phyloP scores from a whole-genome alignment of 2,888 invertebrate species.

The Tubulanus polymorphus region DNA sequence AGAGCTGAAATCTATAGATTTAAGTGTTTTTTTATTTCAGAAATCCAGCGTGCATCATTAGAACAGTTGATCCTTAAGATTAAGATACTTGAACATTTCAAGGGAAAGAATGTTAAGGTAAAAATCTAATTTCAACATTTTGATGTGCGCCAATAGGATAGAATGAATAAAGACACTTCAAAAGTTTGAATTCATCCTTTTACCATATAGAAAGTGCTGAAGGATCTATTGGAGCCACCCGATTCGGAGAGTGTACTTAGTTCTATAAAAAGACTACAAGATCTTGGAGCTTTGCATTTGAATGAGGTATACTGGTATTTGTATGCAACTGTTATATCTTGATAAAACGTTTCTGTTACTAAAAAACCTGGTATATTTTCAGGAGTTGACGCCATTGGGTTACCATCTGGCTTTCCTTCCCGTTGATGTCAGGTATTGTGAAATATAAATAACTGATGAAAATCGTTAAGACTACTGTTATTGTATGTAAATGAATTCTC shows the following conservation, averaged over 20 bases:
- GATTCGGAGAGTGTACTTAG: conserved; percentile 63
- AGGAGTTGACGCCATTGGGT: conserved; percentile 82
- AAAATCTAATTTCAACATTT: background rate
- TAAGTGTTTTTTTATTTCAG: conserved; percentile 59
- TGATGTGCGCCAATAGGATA: too few relatives aligned
- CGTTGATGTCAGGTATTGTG: conserved; percentile 62
- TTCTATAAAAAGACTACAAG: conserved; percentile 59
- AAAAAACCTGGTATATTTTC: conserved; percentile 16
- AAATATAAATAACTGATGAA: too few relatives aligned
- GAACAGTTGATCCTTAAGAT: conserved; percentile 79
- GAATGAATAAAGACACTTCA: too few relatives aligned
- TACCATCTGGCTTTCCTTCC: conserved; percentile 83
- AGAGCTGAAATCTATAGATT: background rate
- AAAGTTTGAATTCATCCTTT: background rate
- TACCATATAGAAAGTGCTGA: conserved; percentile 33
- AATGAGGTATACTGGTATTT: background rate
- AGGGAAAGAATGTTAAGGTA: conserved; percentile 29
- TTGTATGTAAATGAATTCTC: too few relatives aligned
- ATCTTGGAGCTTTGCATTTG: conserved; percentile 44
- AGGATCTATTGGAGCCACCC: conserved; percentile 66
- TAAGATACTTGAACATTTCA: conserved; percentile 57
- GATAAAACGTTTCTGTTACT: background rate
- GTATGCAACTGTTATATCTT: background rate
- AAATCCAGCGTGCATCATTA: conserved; percentile 75
- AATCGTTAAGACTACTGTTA: too few relatives aligned